Base-by-base conservation (phyloP, 2,113 vertebrate species). In the Myocastor coypus region DNA sequence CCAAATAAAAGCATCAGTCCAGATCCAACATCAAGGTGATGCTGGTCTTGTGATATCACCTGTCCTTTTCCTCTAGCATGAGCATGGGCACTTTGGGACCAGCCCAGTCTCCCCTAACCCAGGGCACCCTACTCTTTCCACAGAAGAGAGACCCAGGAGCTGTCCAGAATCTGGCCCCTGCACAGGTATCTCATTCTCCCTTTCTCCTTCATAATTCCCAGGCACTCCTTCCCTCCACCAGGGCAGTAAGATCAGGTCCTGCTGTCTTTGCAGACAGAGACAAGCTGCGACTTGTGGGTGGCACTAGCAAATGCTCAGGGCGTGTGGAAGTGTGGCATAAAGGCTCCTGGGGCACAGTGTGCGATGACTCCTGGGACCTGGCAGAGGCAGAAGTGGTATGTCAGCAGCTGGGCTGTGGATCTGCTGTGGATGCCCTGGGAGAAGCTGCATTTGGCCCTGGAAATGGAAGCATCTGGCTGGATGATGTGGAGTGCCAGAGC, bases 391-490 rank as follows among this genome's bases (percentile, higher is more conserved):
- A n/a, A n/a, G 93, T 95, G 34, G 83, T 96, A 55, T 96, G 95
- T 68, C 57, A n/a, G 75, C 95, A 95, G 86, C 83, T 96, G 89
- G 86, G 66, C 64, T 91, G 96, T 71, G 94, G 92, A 37, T 46
- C 61, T 11, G 85, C 96, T 34, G 30, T 85, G 52, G 69, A 68
- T 0, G 83, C 90, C 42, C n/a, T 46, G 20, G 50, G 61, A 3
- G 2, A 81, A 20, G 87, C 94, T 0, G 87, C 78, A 0, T 98
- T 89, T 96, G 98, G 98, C 7, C 71, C 91, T 28, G 98, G 98
- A 22, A 95, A 64, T 32, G 97, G 98, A 24, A 96, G 87, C 89
- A 97, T 98, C 94, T 98, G 98, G 98, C 42, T 98, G 97, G 98
- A 98, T 46, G 96, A 98, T 42, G 97, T 98, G 50, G 93, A 96